Base-by-base conservation (phyloP, 2,113 vertebrate genomes). In the Heterocephalus glaber region DNA sequence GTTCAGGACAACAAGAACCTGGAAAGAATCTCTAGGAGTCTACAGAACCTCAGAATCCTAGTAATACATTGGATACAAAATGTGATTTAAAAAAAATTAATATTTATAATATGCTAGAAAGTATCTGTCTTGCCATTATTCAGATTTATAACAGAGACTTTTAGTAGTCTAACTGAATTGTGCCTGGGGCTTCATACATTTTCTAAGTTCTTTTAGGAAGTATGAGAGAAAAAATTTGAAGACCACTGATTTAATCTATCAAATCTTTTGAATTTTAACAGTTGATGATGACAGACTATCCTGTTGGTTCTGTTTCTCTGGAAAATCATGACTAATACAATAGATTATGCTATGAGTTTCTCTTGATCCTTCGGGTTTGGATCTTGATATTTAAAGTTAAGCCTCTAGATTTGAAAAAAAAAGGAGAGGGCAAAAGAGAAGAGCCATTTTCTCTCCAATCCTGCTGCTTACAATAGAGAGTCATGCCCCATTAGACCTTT, bases 371-470 rank as follows among this genome's bases (percentile, higher is more conserved):
- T 86, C 35, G 74, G 38, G 3, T 79, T 89, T 85, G 35, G 26
- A 93, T 58, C 65, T 93, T 93, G 44, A 90, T 80, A 66, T 68
- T 95, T 44, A 93, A 68, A 95, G 54, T 83, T 90, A 90, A 92
- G 2, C 24, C 11, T 65, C 28, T 65, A 33, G 63, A 65, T 87
- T 56, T 81, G 68, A 86, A 87, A 20, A 47, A 90, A 20, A 82
- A 44, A 49, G 3, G 28, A 17, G 3, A 17, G 3, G 7, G 7
- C 44, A 33, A 28, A 77, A 33, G 44, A 10, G 38, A 17, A 30
- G 58, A 66, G 19, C 14, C 9, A 35, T 86, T 3, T 80, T 81
- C 72, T 86, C 33, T 96, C 17, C 72, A 47, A 83, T 4, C 20
- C 3, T 65, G 22, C 26, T 38, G 68, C 44, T 96, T n/a, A 60